phyloP scores from a whole-genome alignment of 2,888 invertebrate species.

The Amphipoea lucens region DNA sequence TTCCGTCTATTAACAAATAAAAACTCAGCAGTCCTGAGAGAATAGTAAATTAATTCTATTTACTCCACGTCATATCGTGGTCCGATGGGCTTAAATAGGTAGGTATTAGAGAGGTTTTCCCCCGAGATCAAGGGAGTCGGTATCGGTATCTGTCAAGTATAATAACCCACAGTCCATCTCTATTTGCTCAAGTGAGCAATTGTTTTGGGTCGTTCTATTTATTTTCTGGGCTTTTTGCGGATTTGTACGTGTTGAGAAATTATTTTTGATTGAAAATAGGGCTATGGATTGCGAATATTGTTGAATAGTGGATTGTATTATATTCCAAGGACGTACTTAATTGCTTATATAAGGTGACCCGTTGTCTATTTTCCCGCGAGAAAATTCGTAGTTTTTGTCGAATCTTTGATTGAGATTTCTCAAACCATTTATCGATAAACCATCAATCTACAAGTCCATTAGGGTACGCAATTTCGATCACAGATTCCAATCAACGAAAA shows the following conservation, averaged over 20 bases:
- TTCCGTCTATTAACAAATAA: neutral
- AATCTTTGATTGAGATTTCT: conserved; percentile 9
- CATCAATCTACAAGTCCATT: conserved; percentile 41
- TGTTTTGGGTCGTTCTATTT: conserved; percentile 39
- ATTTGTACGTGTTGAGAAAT: neutral
- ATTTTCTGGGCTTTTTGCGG: neutral
- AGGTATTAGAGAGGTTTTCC: conserved; percentile 38
- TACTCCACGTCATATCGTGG: conserved; percentile 28
- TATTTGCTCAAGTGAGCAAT: conserved; percentile 50
- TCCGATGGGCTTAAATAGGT: conserved; percentile 43
- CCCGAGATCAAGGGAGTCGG: conserved; percentile 42
- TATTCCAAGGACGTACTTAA: neutral
- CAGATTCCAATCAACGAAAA: conserved; percentile 58
- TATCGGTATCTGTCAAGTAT: conserved; percentile 53
- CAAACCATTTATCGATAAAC: conserved; percentile 18
- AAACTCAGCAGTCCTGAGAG: conserved; percentile 14
- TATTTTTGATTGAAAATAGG: neutral
- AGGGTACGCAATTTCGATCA: conserved; percentile 43
- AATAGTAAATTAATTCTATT: conserved; percentile 25
- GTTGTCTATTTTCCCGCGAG: neutral
- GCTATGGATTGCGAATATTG: neutral
- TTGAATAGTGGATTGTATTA: neutral
- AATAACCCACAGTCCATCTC: conserved; percentile 33
- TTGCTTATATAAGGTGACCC: neutral
- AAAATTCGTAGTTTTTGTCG: neutral